Percentiles rank a stretch among this genome's conserved stretches.
Conservation (phyloP, 2,113 vertebrate species). For the mouse (Mus musculus) region DNA sequence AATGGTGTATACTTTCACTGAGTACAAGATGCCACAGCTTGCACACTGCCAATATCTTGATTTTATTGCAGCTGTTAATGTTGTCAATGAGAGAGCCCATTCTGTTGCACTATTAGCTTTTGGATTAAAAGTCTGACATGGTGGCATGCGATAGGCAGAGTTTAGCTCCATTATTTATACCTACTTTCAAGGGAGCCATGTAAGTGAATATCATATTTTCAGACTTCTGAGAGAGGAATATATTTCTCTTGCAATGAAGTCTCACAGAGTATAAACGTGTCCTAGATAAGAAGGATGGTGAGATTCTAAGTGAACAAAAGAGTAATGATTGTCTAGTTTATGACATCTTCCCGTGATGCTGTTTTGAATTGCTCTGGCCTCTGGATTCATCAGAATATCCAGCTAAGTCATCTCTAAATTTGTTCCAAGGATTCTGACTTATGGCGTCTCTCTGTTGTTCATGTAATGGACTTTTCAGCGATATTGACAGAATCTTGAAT, state of each 20-base stretch:
- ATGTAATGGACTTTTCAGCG: conserved; percentile 54
- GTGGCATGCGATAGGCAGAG: background rate
- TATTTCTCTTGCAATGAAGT: conserved; percentile 53
- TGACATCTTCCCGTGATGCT: conserved; percentile 67
- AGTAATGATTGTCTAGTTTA: conserved; percentile 43
- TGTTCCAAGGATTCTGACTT: conserved; percentile 59
- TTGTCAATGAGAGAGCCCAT: background rate
- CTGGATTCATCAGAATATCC: conserved; percentile 61
- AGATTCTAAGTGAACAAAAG: conserved; percentile 44
- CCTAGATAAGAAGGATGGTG: background rate
- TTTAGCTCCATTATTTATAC: background rate
- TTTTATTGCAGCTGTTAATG: background rate
- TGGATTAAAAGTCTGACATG: conserved; percentile 1
- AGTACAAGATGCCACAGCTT: background rate
- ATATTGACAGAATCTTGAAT: conserved; percentile 56
- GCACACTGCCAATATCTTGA: background rate
- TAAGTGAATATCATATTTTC: conserved; percentile 36
- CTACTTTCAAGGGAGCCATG: background rate
- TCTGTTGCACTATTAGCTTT: background rate
- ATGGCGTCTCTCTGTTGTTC: background rate
- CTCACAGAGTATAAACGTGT: conserved; percentile 10
- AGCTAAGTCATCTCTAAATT: conserved; percentile 62
- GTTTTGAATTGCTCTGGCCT: conserved; percentile 60
- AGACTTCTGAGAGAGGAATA: background rate
- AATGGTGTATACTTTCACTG: background rate